These are phyloP conservation scores for Choristoneura rosaceana DNA, from an alignment of 2,888 invertebrate species.

Conservation along the genomic window DNA sequence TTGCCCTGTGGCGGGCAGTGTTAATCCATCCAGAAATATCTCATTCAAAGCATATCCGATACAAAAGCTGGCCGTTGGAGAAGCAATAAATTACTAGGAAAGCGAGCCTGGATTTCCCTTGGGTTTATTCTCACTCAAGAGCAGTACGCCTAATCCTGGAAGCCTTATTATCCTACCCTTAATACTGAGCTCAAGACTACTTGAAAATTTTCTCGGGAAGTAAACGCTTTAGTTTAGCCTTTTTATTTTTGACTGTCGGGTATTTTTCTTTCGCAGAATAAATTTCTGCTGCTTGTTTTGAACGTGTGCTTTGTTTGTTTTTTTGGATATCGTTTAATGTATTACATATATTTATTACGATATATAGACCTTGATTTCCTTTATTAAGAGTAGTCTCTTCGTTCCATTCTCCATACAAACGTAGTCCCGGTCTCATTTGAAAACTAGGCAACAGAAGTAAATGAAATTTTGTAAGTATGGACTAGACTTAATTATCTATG, in stretches of 20 bases:
- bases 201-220: slow-evolving; percentile 82
- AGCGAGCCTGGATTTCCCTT: slow-evolving; percentile 84
- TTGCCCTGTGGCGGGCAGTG: slow-evolving; percentile 76
- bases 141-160: slow-evolving; percentile 83
- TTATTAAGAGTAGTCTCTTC: no score
- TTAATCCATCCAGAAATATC: slow-evolving; percentile 82
- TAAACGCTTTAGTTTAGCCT: slow-evolving; percentile 71
- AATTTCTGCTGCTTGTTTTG: slow-evolving; percentile 23
- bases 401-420: no score
- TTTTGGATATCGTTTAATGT: background rate
- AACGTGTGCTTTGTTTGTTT: slow-evolving; percentile 24
- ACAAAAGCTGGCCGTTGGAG: slow-evolving; percentile 82
- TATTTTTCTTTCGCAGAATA: slow-evolving; percentile 53
- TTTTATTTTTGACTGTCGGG: slow-evolving; percentile 52
- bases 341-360: background rate
- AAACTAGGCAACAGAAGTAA: no score
- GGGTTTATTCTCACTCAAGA: slow-evolving; percentile 85
- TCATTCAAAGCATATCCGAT: slow-evolving; percentile 80
- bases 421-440: no score
- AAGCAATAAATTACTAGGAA: slow-evolving; percentile 83
- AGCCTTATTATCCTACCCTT: slow-evolving; percentile 85
- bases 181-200: slow-evolving; percentile 84
- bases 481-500: no score
- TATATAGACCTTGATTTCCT: no score
- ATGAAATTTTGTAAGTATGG: no score